phyloP scores from a whole-genome alignment of 2,797 vertebrate species.

The Clarias laeviceps region DNA sequence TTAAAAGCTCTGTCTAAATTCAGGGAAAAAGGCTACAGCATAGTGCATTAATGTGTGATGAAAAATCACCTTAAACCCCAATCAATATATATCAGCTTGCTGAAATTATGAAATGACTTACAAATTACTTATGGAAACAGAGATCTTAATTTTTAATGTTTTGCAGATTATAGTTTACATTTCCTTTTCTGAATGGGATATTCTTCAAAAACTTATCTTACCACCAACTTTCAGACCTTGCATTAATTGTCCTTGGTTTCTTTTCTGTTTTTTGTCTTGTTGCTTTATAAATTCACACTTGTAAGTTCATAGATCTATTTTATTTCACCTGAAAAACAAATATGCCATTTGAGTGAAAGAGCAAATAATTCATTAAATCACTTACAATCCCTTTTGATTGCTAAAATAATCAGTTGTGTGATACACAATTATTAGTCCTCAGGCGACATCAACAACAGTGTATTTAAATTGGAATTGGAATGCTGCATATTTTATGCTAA shows the following conservation, averaged over 20 bases:
- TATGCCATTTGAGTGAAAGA: background rate
- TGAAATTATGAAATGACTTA: background rate
- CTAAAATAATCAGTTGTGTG: background rate
- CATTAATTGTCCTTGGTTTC: background rate
- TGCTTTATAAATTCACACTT: background rate
- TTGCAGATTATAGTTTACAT: background rate
- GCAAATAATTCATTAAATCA: background rate
- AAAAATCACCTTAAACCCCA: background rate
- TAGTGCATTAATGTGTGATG: background rate
- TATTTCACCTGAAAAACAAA: background rate
- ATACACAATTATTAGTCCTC: background rate
- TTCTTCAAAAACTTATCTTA: background rate
- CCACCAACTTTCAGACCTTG: background rate
- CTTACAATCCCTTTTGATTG: background rate
- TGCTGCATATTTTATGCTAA: background rate
- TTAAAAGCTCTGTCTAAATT: background rate
- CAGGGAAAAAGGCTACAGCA: background rate
- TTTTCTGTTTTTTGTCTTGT: background rate
- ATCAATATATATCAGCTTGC: background rate
- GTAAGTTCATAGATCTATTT: background rate
- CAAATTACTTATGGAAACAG: background rate
- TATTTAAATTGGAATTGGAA: background rate
- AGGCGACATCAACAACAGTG: background rate
- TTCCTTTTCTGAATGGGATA: background rate
- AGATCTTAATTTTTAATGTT: background rate